These are phyloP conservation scores for Chelon auratus DNA, from an alignment of 2,797 vertebrate species.

Conservation along the genomic window DNA sequence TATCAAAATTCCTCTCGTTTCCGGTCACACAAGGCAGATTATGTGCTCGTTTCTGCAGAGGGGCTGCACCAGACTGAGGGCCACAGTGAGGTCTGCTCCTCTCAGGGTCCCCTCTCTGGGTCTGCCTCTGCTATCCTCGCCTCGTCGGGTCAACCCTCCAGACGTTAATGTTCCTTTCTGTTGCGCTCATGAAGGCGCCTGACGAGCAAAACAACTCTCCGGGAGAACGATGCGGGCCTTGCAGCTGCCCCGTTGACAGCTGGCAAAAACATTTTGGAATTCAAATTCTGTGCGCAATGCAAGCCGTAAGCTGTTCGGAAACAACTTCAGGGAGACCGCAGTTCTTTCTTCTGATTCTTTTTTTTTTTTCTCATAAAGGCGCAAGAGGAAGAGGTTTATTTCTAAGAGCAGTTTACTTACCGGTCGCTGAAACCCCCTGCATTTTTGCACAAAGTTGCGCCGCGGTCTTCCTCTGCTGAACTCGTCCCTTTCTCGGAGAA, in stretches of 20 bases:
- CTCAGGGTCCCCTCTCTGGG: conserved; percentile 20
- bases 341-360: background rate
- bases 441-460: conserved; percentile 73
- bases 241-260: conserved; percentile 80
- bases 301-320: conserved; percentile 45
- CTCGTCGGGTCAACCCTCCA: conserved; percentile 49
- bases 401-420: conserved; percentile 62
- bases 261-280: conserved; percentile 72
- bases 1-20: conserved; percentile 27
- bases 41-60: no score
- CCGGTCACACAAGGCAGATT: no score
- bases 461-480: conserved; percentile 51
- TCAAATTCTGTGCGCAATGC: conserved; percentile 64
- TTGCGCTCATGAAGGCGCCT: conserved; percentile 9
- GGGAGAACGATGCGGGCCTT: conserved; percentile 50
- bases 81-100: conserved; percentile 50
- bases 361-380: background rate
- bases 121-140: conserved; percentile 56
- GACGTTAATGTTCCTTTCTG: conserved; percentile 12
- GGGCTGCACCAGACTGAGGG: conserved; percentile 28
- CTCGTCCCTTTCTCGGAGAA: conserved; percentile 40
- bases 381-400: conserved; percentile 1
- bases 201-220: conserved; percentile 29
- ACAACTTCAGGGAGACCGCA: conserved; percentile 24
- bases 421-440: conserved; percentile 80